Evolutionary conservation across 2,888 invertebrate species (phyloP).

Genomic region (Flexamia atlantica): DNA sequence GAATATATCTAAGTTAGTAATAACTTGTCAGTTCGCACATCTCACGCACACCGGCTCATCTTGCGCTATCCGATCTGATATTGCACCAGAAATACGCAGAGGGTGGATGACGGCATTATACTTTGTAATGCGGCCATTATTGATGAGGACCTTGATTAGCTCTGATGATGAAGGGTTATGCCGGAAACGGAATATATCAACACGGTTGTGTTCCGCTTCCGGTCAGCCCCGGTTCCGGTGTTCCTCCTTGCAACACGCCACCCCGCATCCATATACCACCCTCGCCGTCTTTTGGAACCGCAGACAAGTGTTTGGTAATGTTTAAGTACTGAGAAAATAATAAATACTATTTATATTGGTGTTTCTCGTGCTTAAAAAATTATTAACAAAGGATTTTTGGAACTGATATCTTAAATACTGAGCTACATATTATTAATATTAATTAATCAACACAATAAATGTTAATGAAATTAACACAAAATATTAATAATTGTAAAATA

Average conservation of each 20-base stretch:
- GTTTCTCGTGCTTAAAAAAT: no score
- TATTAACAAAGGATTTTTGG: no score
- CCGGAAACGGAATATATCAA: conserved; percentile 55
- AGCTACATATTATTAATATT: no score
- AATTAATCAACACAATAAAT: no score
- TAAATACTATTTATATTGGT: no score
- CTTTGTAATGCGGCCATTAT: conserved; percentile 61
- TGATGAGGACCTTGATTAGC: conserved; percentile 60
- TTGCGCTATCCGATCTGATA: neutral
- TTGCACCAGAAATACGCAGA: conserved; percentile 23
- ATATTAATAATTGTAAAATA: no score
- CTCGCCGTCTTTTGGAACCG: neutral
- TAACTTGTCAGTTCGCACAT: neutral
- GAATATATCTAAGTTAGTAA: neutral
- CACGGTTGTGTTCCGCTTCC: conserved; percentile 60
- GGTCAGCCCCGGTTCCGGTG: conserved; percentile 60
- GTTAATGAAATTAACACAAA: no score
- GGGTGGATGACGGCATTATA: conserved; percentile 38
- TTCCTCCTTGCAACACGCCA: conserved; percentile 26
- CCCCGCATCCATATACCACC: neutral
- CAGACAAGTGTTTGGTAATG: no score
- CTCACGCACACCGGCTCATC: neutral
- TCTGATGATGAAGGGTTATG: conserved; percentile 59
- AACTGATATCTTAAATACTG: no score
- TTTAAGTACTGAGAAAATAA: no score